These are phyloP conservation scores for Montipora sp. DNA, from an alignment of 64 coral and sea anemone species.

Conservation along the genomic window DNA sequence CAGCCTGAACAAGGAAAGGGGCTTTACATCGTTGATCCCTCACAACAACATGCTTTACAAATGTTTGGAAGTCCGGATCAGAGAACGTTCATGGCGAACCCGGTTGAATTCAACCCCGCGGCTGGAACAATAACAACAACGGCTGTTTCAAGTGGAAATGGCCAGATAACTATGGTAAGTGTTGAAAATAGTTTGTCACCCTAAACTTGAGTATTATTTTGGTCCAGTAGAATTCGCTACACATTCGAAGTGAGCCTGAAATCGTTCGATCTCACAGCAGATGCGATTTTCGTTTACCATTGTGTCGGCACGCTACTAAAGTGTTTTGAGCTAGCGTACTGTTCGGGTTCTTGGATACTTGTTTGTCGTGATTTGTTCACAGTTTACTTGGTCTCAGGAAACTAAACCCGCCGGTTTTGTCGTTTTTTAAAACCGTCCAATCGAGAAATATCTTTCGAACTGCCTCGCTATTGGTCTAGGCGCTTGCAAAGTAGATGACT, in stretches of 20 bases:
- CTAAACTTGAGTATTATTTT: neutral
- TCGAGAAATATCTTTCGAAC: slow-evolving; percentile 81
- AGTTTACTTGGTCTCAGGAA: slow-evolving; percentile 66
- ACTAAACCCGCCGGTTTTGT: slow-evolving; percentile 80
- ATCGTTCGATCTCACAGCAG: slow-evolving; percentile 48
- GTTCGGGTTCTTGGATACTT: neutral
- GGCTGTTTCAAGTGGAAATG: slow-evolving; percentile 91
- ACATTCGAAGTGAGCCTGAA: slow-evolving; percentile 15
- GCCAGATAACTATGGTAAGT: slow-evolving; percentile 97
- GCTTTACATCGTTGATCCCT: slow-evolving; percentile 98
- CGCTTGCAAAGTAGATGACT: slow-evolving; percentile 81
- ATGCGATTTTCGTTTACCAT: slow-evolving; percentile 4
- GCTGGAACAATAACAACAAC: slow-evolving; percentile 87
- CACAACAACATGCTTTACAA: slow-evolving; percentile 91
- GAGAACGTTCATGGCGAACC: slow-evolving; percentile 88
- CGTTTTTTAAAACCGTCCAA: slow-evolving; percentile 99
- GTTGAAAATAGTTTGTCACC: neutral
- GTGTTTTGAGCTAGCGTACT: neutral
- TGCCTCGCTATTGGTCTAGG: slow-evolving; percentile 97
- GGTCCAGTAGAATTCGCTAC: neutral
- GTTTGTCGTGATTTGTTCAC: slow-evolving; percentile 13
- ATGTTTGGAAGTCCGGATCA: slow-evolving; percentile 97
- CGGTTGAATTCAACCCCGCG: slow-evolving; percentile 90
- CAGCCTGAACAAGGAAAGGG: slow-evolving; percentile 95
- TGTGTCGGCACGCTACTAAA: neutral